These are phyloP conservation scores for Anabacerthia variegaticeps DNA, from an alignment of 2,797 vertebrate species.

Conservation along the genomic window DNA sequence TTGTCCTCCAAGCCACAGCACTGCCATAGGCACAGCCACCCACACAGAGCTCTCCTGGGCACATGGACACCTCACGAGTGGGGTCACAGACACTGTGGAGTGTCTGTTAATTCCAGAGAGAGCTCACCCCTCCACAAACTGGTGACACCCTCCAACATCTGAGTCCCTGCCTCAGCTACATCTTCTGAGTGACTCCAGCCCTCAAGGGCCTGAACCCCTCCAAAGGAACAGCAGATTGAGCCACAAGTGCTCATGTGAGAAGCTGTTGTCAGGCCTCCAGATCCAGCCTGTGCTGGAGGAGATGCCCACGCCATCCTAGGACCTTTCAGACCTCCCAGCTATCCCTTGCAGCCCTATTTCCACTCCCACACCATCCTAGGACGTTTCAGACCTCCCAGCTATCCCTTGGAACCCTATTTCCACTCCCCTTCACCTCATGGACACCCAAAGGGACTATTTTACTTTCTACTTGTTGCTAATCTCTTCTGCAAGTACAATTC, in stretches of 20 bases:
- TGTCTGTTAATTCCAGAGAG: neutral
- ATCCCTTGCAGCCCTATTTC: neutral
- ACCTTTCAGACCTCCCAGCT: neutral
- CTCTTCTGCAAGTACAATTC: neutral
- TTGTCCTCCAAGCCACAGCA: neutral
- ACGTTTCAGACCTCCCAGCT: neutral
- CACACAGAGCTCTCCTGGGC: neutral
- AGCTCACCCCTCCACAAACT: neutral
- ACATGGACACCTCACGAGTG: accelerated
- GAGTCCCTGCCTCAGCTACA: neutral
- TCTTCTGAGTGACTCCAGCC: neutral
- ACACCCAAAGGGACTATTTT: neutral
- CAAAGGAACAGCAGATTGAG: neutral
- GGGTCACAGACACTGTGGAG: neutral
- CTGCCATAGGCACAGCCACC: accelerated
- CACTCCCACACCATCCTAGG: neutral
- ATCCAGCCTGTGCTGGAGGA: neutral
- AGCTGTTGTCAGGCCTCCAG: neutral
- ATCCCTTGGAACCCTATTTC: neutral
- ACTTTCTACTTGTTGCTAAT: neutral
- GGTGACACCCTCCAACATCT: neutral
- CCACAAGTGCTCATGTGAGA: neutral
- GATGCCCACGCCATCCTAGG: accelerated
- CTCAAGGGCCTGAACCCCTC: neutral
- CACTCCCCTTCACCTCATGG: neutral